Base-by-base conservation (phyloP, 2,888 invertebrate genomes). In the Apodemia zela region DNA sequence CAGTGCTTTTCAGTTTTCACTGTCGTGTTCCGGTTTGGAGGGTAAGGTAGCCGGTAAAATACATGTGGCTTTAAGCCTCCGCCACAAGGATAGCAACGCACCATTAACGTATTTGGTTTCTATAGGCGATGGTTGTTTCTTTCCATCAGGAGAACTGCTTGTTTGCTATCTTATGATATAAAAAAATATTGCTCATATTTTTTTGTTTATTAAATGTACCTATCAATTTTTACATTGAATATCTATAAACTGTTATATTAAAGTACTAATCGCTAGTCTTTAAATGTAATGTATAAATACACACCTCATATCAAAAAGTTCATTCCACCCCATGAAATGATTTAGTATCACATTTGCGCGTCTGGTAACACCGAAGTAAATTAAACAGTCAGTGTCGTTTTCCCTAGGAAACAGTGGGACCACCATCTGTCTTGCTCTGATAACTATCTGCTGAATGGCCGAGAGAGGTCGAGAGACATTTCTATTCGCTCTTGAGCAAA, bases 391-490 rank as follows among this genome's bases (percentile, higher is more conserved):
- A 68, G 63, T 61, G 68, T 63, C 68, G 76, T 74, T 76, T 78
- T 77, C 74, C 68, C 68, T 72, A 65, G 72, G 75, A 74, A 77
- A 75, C 75, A 70, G 76, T 72, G 77, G 15, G 76, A 76, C 73
- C 71, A 75, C 70, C 73, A 78, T 82, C 73, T 72, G 75, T 82
- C 84, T 82, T 80, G 77, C 79, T 79, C 81, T 75, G 82, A 84
- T 83, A 82, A 71, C 73, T 76, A 85, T 84, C 81, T 73, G 73
- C 58, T 75, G 74, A 73, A 71, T 68, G 66, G 63, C 63, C 65
- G 62, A 74, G 71, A 76, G 75, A 79, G 68, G 62, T 64, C 66
- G 61, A 74, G 71, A 75, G 75, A 79, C 67, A 69, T 70, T 71
- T 66, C 65, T 68, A 69, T 72, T 67, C 62, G 61, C 62, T 73